Conservation (phyloP, 2,797 vertebrate species). For the Mionectes olivaceus region DNA sequence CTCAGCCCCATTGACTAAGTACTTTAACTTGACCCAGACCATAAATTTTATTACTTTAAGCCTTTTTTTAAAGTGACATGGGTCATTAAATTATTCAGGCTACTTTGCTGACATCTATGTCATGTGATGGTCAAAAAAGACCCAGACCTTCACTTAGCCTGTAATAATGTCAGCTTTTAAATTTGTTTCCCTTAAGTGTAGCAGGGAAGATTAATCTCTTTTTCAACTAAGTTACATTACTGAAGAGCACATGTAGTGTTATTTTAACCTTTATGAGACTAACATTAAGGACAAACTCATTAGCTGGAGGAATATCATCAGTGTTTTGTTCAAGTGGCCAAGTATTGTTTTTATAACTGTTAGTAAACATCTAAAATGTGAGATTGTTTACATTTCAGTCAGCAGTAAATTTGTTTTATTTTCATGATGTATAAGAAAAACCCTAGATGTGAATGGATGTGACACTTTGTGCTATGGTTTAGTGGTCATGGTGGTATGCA, state of each 20-base stretch:
- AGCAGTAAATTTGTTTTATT: not conserved
- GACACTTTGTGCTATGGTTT: rapidly evolving
- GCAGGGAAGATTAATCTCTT: not conserved
- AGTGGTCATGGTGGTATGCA: not conserved
- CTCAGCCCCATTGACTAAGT: not conserved
- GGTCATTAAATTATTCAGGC: not conserved
- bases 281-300: not conserved
- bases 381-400: not conserved
- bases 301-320: not conserved
- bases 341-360: not conserved
- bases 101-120: not conserved
- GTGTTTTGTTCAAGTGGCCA: not conserved
- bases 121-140: not conserved
- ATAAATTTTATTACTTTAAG: not conserved
- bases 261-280: not conserved
- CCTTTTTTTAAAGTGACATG: not conserved
- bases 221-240: not conserved
- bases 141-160: not conserved
- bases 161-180: not conserved
- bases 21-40: not conserved
- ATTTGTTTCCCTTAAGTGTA: not conserved
- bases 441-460: not conserved
- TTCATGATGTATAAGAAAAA: not conserved
- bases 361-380: not conserved
- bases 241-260: not conserved